Evolutionary conservation across 2,797 vertebrate genomes (phyloP), one percentile per base, ranked within the genome.

Genomic region (Chrysocyon brachyurus): DNA sequence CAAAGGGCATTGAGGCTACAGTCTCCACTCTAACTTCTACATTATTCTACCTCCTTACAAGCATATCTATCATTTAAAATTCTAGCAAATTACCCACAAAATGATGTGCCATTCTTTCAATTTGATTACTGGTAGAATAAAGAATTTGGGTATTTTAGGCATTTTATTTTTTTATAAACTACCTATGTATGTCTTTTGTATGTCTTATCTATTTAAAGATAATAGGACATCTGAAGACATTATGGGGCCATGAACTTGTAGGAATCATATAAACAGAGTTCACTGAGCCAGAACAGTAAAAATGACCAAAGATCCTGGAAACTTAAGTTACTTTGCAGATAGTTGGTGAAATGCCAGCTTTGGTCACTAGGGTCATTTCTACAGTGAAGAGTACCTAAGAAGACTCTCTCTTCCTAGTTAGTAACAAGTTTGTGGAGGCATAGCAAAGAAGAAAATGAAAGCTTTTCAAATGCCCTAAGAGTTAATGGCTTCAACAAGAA

Each of bases 371-470:
- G n/a, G 54, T 54, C 36, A 24, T 72, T 28, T 36, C 21, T 75
- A 21, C 36, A 73, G 52, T 28, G 16, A 73, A 26, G n/a, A 72
- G 49, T 28, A 90, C 54, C 59, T 59, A 93, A 46, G 6, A 28
- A 11, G 6, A 46, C 40, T 88, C 91, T 70, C 64, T 70, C 22
- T 12, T 61, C 56, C 26, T 75, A 31, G 11, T 36, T 77, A 36
- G 9, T 46, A 40, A 70, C 17, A 46, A 52, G 52, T 57, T 33
- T 92, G 59, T 54, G 14, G 7, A 88, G 49, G 7, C 12, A 61
- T 49, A 72, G 61, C 26, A 75, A 36, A 94, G 5, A 70, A 75
- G 57, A 72, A 91, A 92, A 61, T 77, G n/a, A 91, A 84, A n/a
- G 31, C 12, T 36, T 92, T 92, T 78, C 16, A 90, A 79, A 84